Evolutionary conservation across 2,113 vertebrate species (phyloP), one percentile per base, ranked within the genome.

Genomic region (Eulemur rufifrons): DNA sequence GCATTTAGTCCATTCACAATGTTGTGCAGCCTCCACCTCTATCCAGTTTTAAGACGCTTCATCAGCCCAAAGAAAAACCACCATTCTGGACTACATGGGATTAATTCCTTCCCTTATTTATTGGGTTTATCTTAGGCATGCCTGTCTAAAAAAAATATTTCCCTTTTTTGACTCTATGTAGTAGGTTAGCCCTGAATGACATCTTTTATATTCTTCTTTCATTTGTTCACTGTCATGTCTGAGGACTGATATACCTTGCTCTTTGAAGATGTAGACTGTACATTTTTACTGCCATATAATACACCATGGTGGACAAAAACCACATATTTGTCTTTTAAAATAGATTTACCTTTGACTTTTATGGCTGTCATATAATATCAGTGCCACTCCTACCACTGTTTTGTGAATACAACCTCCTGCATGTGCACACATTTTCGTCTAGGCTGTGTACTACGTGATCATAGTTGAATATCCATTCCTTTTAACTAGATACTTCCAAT

Each of bases 201-300:
- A 32, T 54, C n/a, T 29, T 86, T 86, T 15, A 54, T 68, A 54
- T 27, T 39, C n/a, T 85, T 85, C 4, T 21, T 2, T 54, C 3
- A 56, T n/a, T 52, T 52, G 54, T 4, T n/a, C 45, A 69, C 15
- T 15, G 10, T 20, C 23, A 21, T 47, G 29, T 21, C 20, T 11
- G 68, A 69, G 10, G 68, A 37, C 10, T 69, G n/a, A 37, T 69
- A 39, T 39, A 5, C 2, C 1, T 69, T 69, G 4, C n/a, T 39
- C 9, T 69, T 39, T 10, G n/a, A 39, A 11, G 68, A 69, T 54
- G 52, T 39, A 10, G 1, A 21, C n/a, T 20, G 14, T 20, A 4
- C 5, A 11, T 69, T 52, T 39, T 27, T 34, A 54, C 9, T 4
- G 6, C 20, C 18, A 20, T 11, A 0, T 39, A 23, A 5, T 69